phyloP scores from a whole-genome alignment of 2,797 vertebrate genomes.

The Hoplostethus atlanticus region DNA sequence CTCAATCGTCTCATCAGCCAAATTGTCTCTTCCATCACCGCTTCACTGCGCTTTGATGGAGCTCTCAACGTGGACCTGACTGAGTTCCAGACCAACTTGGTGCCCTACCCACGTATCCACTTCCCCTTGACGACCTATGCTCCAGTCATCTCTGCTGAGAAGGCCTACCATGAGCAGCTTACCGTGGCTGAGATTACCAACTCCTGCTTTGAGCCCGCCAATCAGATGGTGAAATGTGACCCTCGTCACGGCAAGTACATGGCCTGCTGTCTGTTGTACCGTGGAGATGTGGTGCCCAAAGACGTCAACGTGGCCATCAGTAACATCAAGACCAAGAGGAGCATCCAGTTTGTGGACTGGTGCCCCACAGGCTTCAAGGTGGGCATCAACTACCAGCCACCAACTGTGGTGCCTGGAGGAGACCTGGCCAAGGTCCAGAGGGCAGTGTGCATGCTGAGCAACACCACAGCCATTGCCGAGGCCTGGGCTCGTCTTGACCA shows the following conservation, averaged over 20 bases:
- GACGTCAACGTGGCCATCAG: background rate
- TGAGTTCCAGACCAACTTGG: conserved; percentile 11
- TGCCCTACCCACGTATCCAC: conserved; percentile 20
- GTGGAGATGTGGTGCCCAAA: conserved; percentile 6
- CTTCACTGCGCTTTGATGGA: conserved; percentile 14
- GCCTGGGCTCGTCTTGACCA: background rate
- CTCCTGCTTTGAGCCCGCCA: background rate
- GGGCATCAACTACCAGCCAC: background rate
- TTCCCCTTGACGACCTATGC: conserved; percentile 10
- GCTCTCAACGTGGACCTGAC: too few species aligned
- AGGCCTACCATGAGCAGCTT: background rate
- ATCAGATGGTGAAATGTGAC: background rate
- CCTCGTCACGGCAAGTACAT: conserved; percentile 14
- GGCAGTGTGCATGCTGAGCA: conserved; percentile 18
- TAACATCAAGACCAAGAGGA: background rate
- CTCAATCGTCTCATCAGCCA: too few species aligned
- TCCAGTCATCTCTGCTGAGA: background rate
- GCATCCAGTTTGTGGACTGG: background rate
- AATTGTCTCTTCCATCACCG: conserved; percentile 24
- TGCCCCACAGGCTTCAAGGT: background rate
- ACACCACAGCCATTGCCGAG: background rate
- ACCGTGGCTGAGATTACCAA: background rate
- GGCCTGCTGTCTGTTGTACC: conserved; percentile 10
- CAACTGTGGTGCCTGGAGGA: background rate
- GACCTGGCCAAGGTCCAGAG: conserved; percentile 4